A percentile compares a stretch with the other conserved stretches of the same genome.
Evolutionary conservation across 2,888 invertebrate genomes (phyloP).

Genomic region (Pachymerium ferrugineum): DNA sequence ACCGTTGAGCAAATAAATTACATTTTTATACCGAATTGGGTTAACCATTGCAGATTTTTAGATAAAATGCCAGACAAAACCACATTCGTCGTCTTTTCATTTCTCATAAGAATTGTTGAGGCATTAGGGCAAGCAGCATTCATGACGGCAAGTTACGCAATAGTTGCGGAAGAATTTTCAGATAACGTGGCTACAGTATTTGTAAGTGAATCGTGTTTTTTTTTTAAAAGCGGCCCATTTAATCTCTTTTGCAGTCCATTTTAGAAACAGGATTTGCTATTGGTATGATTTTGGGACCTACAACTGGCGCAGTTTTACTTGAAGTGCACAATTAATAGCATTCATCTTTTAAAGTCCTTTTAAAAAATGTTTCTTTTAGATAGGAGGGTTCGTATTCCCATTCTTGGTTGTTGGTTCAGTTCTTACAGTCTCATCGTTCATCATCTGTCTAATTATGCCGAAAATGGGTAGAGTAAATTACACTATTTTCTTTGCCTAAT

Average conservation of each 20-base stretch:
- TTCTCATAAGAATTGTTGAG: conserved; percentile 71
- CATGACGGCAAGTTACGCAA: conserved; percentile 77
- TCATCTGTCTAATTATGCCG: conserved; percentile 68
- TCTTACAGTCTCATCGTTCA: conserved; percentile 66
- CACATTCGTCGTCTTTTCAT: conserved; percentile 71
- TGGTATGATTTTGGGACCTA: conserved; percentile 84
- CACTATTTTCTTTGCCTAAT: not conserved
- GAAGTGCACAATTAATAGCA: conserved; percentile 47
- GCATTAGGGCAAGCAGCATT: conserved; percentile 82
- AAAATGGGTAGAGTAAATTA: conserved; percentile 38
- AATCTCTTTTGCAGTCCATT: not conserved
- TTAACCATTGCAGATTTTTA: not conserved
- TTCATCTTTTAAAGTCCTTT: no score
- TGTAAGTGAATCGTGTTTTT: no score
- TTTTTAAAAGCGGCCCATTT: no score
- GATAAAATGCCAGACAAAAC: not conserved
- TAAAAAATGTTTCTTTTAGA: conserved; percentile 47
- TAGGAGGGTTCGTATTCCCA: conserved; percentile 72
- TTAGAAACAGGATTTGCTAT: conserved; percentile 59
- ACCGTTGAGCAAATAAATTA: conserved; percentile 38
- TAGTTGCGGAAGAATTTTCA: conserved; percentile 82
- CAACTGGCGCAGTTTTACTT: conserved; percentile 79
- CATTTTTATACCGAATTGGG: no score
- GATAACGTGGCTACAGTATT: conserved; percentile 78
- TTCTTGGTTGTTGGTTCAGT: conserved; percentile 72